Base-by-base conservation (phyloP, 2,113 vertebrate genomes). In the Chlorodrepanis virens region DNA sequence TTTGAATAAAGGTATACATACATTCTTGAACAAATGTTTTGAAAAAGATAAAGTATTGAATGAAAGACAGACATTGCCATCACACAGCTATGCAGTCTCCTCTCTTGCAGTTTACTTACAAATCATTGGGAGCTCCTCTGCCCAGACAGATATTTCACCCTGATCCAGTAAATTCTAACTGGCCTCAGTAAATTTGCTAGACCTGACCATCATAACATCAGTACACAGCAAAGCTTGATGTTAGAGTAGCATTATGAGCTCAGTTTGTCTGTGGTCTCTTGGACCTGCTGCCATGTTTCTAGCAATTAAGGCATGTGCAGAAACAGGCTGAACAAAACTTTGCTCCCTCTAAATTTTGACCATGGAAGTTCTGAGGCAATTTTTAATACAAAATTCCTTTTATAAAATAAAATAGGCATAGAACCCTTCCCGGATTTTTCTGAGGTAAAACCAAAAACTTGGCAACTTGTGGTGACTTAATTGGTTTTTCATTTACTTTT, bases 401-500 rank as follows among this genome's bases (percentile, higher is more conserved):
- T 52, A 19, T 16, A 60, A 81, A 91, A 59, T 68, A 44, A 59
- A 82, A 50, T 56, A 17, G 9, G 6, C 49, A 47, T 4, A 75
- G 56, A 89, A 56, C 3, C 4, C 28, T 37, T 85, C 37, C 20
- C 14, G 53, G 37, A 27, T 68, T 76, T 61, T 88, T 56, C 64
- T 65, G 56, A 87, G 69, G 63, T 50, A 37, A 80, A 74, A 63
- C 68, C 52, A 50, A 28, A 75, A 27, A 44, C 29, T 60, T 79
- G 37, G 10, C 45, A 84, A 75, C 29, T 71, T 39, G 5, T 45
- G 18, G 21, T 84, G 77, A 71, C 12, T 60, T 76, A 37, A 93
- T 5, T 52, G 47, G 81, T 82, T 95, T 82, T 90, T 85, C 28
- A 83, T 94, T 96, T 89, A 85, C 35, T 75, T 84, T 65, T 75